Evolutionary conservation across 2,797 vertebrate species (phyloP), one percentile per base, ranked within the genome.

Genomic region (Orientallactaga sibirica): DNA sequence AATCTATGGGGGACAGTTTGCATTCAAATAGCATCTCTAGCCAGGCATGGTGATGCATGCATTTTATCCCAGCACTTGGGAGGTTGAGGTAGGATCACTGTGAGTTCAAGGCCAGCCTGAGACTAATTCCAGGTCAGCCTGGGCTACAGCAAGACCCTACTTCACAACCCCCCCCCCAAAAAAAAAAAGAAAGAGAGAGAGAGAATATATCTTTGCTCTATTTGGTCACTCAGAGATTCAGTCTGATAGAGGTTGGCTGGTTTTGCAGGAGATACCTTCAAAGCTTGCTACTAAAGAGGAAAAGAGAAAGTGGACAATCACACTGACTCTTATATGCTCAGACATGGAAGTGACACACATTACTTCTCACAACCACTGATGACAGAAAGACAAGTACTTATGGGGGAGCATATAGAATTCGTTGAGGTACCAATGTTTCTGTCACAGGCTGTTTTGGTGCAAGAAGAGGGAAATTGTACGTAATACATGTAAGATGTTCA

Each of bases 381-480:
- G 12, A 2, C 16, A 68, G 64, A 18, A 7, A 1, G 4, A 7
- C 55, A 14, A 68, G 24, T 15, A 76, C 22, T 16, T 20, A 11
- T 29, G 15, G 27, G 0, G 61, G 4, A 27, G 9, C 27, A 29
- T 19, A 0, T 7, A 27, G 24, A 43, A 55, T n/a, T 67, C 2
- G 24, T 12, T 5, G 24, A 81, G 3, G 16, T 80, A 64, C 85
- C 68, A 73, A 48, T 79, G 29, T 74, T 29, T 61, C 18, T 43
- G 11, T 16, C 25, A 48, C 7, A 7, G 64, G 55, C 24, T 84
- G 15, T 29, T 86, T 41, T 70, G 24, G 27, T 74, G 33, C 67
- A 87, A 19, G 25, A 77, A 77, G 62, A 73, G 16, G 18, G 9
- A 76, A 5, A 37, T 8, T 52, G 12, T 14, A 66, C 41, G 9